Evolutionary conservation across 2,113 vertebrate genomes (phyloP), one percentile per base, ranked within the genome.

Genomic region (Aptenodytes patagonicus): DNA sequence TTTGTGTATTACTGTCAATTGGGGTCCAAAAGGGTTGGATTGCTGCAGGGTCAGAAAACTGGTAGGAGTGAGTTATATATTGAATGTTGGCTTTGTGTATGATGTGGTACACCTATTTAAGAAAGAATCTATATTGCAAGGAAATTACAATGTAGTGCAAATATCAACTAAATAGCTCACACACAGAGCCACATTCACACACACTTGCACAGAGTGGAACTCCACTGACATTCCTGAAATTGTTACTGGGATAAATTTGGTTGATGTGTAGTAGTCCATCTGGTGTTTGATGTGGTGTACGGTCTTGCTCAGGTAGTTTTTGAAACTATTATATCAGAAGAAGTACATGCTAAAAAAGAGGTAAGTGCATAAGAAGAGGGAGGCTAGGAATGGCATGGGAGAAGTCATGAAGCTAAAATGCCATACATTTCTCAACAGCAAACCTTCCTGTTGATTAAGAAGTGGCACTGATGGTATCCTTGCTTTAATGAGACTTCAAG

Each of bases 401-500:
- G 80, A 95, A 92, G 44, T 68, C 89, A 69, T 44, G 51, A 89
- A 94, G 94, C 90, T 89, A 89, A 95, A 97, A 90, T 84, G 68
- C 86, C 3, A 3, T 81, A 71, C 85, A 65, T 93, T 87, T 82
- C 81, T 94, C 77, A 93, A 92, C 52, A 95, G 40, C 71, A 92
- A 92, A 90, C 64, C 60, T 92, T 96, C 55, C 32, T 77, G 51
- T 93, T 92, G 88, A 75, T 94, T 86, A 86, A 86, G 54, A 91
- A 83, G 47, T 83, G 76, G 46, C 42, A 62, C 60, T 90, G 88
- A 92, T 86, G 64, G 32, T 93, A 93, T 97, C 79, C 76, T 83
- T 51, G 26, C 72, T 89, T 95, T 97, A 95, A 97, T 89, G 90
- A 97, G 90, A 92, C 95, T 92, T 96, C 88, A 92, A 71, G 47